A percentile compares a stretch with the other conserved stretches of the same genome.
phyloP scores from a whole-genome alignment of 1,140 invertebrate species.

The Octopus sinensis region DNA sequence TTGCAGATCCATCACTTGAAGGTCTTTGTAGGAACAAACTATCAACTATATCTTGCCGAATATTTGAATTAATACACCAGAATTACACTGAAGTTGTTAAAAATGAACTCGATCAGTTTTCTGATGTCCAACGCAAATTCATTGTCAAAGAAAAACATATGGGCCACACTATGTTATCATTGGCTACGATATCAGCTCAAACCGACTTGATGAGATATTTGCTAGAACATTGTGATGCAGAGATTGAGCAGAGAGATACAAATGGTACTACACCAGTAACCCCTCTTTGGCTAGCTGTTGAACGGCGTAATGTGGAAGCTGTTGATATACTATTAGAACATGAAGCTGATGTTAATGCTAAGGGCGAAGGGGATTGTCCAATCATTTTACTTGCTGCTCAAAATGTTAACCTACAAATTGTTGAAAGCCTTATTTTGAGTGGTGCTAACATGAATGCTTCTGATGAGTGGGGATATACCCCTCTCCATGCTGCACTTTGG shows the following conservation, averaged over 20 bases:
- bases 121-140: background rate
- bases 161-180: background rate
- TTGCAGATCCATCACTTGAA: no score
- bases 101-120: background rate
- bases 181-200: background rate
- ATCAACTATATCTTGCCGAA: background rate
- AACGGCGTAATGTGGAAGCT: slow-evolving; percentile 37
- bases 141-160: background rate
- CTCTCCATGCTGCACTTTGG: slow-evolving; percentile 25
- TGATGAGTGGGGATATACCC: slow-evolving; percentile 27
- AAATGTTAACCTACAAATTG: slow-evolving; percentile 86
- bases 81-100: background rate
- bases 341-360: slow-evolving; percentile 60
- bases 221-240: slow-evolving; percentile 61
- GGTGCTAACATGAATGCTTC: slow-evolving; percentile 83
- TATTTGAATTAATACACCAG: background rate
- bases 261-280: slow-evolving; percentile 39
- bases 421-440: slow-evolving; percentile 75
- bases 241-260: slow-evolving; percentile 51
- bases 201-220: slow-evolving; percentile 59
- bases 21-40: no score
- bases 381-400: slow-evolving; percentile 86
- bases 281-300: slow-evolving; percentile 52
- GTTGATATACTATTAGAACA: slow-evolving; percentile 60
- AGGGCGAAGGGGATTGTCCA: slow-evolving; percentile 65